Evolutionary conservation across 2,113 vertebrate genomes (phyloP).

Genomic region (Oryzias javanicus): DNA sequence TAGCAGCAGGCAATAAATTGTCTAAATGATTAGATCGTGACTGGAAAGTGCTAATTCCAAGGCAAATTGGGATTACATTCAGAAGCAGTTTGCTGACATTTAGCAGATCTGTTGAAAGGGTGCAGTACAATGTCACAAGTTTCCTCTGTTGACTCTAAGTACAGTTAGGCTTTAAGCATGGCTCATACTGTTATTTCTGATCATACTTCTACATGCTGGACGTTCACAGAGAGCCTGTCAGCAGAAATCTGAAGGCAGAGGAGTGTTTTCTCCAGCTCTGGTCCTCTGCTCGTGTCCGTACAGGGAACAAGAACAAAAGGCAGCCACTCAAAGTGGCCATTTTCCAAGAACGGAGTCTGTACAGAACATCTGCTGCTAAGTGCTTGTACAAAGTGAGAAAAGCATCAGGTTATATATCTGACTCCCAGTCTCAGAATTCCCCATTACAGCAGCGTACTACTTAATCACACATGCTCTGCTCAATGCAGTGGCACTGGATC

Average conservation of each 20-base stretch:
- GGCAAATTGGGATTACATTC: conserved; percentile 79
- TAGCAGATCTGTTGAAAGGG: conserved; percentile 76
- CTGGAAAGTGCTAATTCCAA: conserved; percentile 77
- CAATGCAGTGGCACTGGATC: conserved; percentile 16
- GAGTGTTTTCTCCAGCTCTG: not conserved
- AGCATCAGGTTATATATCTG: conserved; percentile 9
- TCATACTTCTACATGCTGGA: conserved; percentile 50
- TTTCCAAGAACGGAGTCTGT: conserved; percentile 9
- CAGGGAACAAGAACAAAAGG: conserved; percentile 13
- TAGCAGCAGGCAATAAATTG: conserved; percentile 73
- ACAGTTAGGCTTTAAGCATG: conserved; percentile 69
- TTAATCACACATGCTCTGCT: not conserved
- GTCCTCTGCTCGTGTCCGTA: not conserved
- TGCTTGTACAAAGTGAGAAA: conserved; percentile 39
- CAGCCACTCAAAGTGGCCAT: conserved; percentile 43
- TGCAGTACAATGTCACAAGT: conserved; percentile 70
- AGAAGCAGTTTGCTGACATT: conserved; percentile 83
- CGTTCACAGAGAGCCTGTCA: conserved; percentile 49
- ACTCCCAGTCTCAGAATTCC: conserved; percentile 15
- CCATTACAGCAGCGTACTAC: conserved; percentile 15
- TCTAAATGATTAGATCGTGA: conserved; percentile 78
- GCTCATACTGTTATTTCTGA: conserved; percentile 57
- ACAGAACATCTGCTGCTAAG: conserved; percentile 40
- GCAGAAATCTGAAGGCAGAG: not conserved
- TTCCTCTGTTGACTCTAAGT: conserved; percentile 75